A percentile compares a stretch with the other conserved stretches of the same genome.
These are phyloP conservation scores for Agrypnia vestita DNA, from an alignment of 1,140 invertebrate species.

Conservation along the genomic window DNA sequence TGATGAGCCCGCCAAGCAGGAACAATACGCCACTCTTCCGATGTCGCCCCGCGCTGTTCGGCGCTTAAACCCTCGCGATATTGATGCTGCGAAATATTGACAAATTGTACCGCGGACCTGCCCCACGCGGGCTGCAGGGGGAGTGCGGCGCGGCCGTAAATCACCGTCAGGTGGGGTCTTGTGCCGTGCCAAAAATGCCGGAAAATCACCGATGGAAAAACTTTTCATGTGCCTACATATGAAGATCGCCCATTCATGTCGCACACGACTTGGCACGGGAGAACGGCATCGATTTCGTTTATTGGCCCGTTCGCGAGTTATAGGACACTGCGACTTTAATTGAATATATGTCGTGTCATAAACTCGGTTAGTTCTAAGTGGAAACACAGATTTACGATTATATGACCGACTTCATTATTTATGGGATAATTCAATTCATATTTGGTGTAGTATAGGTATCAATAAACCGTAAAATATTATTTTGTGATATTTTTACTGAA, in stretches of 20 bases:
- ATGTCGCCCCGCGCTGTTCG: slow-evolving; percentile 1
- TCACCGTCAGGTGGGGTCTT: slow-evolving; percentile 23
- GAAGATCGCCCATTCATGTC: slow-evolving; percentile 23
- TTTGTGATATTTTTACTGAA: too few species aligned
- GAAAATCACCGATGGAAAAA: slow-evolving; percentile 33
- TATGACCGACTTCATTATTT: too few species aligned
- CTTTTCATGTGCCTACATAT: neutral
- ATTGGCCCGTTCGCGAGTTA: slow-evolving; percentile 4
- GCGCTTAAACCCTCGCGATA: neutral
- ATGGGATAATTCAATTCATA: too few species aligned
- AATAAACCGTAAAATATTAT: too few species aligned
- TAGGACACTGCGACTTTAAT: too few species aligned
- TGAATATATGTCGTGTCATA: too few species aligned
- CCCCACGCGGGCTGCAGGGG: neutral
- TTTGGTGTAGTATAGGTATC: too few species aligned
- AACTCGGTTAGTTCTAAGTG: too few species aligned
- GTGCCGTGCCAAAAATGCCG: slow-evolving; percentile 34
- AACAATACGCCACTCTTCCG: slow-evolving; percentile 6
- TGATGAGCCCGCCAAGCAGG: too few species aligned
- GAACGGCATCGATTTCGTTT: slow-evolving; percentile 25
- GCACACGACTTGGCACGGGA: slow-evolving; percentile 14
- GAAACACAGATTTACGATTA: too few species aligned
- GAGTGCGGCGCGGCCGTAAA: slow-evolving; percentile 19
- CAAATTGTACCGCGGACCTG: slow-evolving; percentile 22
- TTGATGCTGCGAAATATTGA: slow-evolving; percentile 23